Evolutionary conservation across 2,888 invertebrate species (phyloP), one percentile per base, ranked within the genome.

Genomic region (Laothoe populi): DNA sequence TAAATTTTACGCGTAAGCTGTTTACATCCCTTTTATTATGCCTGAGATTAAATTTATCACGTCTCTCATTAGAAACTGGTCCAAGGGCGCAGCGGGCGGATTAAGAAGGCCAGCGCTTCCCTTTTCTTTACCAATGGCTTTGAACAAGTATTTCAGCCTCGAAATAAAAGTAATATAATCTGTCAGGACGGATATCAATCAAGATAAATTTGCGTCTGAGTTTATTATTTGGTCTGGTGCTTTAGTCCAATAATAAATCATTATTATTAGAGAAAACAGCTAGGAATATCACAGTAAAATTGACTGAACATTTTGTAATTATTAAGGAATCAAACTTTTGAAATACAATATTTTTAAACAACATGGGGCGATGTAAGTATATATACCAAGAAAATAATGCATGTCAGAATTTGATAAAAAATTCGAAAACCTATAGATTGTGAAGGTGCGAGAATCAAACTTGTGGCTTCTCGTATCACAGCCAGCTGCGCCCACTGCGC

Each of bases 61-160:
- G 11, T 31, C 19, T 26, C 26, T 53, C 53, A 11, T 19, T 53
- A 35, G 35, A 53, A 53, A 35, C 35, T 53, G 53, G 53, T 11
- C 53, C 53, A 53, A 53, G 53, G 53, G 53, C 53, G 53, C 19
- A 2, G 16, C 19, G 8, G 31, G 31, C 49, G 16, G 4, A 19
- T 35, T 10, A 4, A 19, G 53, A 53, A 53, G 53, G 53, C 53
- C 35, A 19, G 35, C 53, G 19, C 53, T 8, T 21, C 31, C 31
- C 19, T n/a, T 16, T 31, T 10, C 16, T 53, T 31, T 16, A 7
- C 31, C 10, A 19, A 46, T 21, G 26, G n/a, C 49, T 16, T 49
- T n/a, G 24, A 26, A 49, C n/a, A 26, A 49, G 26, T 26, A 23
- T 8, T 16, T 49, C 49, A 26, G 40, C 21, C 5, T 49, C n/a